These are phyloP conservation scores for Galleria mellonella DNA, from an alignment of 1,140 invertebrate genomes.

Conservation along the genomic window DNA sequence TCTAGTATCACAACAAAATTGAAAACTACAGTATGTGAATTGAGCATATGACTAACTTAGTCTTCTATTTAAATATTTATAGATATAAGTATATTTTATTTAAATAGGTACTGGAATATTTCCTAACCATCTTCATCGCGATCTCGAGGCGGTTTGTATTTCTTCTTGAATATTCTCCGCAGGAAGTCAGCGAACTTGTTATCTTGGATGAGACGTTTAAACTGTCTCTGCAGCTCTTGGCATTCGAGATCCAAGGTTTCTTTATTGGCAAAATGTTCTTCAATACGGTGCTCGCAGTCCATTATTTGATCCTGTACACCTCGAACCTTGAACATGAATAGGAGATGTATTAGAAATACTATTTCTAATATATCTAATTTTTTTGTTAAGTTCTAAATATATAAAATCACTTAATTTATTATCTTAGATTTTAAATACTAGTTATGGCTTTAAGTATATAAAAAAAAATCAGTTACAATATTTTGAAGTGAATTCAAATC, in stretches of 20 bases:
- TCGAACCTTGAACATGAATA: conserved; percentile 31
- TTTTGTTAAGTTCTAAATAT: no score
- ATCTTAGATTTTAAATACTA: no score
- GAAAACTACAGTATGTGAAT: no score
- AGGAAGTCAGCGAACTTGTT: conserved; percentile 86
- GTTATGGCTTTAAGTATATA: no score
- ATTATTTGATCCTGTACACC: conserved; percentile 66
- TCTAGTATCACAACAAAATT: no score
- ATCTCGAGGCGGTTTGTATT: conserved; percentile 76
- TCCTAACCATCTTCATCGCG: conserved; percentile 49
- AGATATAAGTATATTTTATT: no score
- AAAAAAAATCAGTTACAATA: no score
- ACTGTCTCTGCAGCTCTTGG: conserved; percentile 72
- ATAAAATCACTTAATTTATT: no score
- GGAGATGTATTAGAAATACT: neutral
- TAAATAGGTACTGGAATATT: neutral
- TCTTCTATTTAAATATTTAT: neutral
- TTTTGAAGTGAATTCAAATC: no score
- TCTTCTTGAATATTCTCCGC: conserved; percentile 85
- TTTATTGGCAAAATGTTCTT: conserved; percentile 74
- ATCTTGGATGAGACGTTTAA: conserved; percentile 77
- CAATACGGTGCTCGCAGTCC: conserved; percentile 75
- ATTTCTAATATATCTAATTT: no score
- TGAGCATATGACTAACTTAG: no score
- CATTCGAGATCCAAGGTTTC: conserved; percentile 76